Evolutionary conservation across 1,140 invertebrate genomes (phyloP).

Genomic region (Brachionus manjavacas): DNA sequence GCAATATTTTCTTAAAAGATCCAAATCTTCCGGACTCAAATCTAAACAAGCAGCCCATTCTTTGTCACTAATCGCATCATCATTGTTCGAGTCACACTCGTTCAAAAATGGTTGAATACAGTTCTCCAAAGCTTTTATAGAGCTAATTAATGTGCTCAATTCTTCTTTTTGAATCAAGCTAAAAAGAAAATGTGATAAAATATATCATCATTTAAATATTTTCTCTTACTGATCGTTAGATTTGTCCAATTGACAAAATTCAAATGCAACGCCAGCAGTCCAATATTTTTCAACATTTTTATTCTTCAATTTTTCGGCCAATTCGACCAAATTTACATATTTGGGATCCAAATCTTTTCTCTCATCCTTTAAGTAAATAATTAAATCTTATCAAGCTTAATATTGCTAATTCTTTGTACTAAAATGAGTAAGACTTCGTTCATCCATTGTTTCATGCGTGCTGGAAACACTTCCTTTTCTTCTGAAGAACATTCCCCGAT

Average conservation of each 20-base stretch:
- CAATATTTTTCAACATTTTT: slow-evolving; percentile 41
- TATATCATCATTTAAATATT: background rate
- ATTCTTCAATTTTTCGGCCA: slow-evolving; percentile 24
- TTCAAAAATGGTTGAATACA: slow-evolving; percentile 43
- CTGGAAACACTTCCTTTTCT: slow-evolving; percentile 32
- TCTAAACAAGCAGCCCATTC: slow-evolving; percentile 41
- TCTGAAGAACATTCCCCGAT: background rate
- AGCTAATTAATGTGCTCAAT: background rate
- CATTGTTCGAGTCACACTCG: slow-evolving; percentile 24
- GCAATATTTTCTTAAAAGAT: slow-evolving; percentile 23
- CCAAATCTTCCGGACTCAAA: slow-evolving; percentile 11
- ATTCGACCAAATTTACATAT: slow-evolving; percentile 21
- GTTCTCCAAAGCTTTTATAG: slow-evolving; percentile 38
- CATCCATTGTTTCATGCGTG: slow-evolving; percentile 35
- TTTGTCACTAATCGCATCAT: slow-evolving; percentile 25
- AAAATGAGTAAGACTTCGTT: slow-evolving; percentile 17
- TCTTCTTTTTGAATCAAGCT: slow-evolving; percentile 41
- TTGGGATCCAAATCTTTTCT: slow-evolving; percentile 39
- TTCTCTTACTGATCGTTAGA: slow-evolving; percentile 26
- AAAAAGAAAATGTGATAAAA: background rate
- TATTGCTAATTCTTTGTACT: background rate
- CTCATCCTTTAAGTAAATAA: background rate
- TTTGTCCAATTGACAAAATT: slow-evolving; percentile 42
- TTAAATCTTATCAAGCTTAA: background rate
- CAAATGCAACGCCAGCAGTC: slow-evolving; percentile 35